phyloP scores from a whole-genome alignment of 2,797 vertebrate species.

The Eulemur coronatus region DNA sequence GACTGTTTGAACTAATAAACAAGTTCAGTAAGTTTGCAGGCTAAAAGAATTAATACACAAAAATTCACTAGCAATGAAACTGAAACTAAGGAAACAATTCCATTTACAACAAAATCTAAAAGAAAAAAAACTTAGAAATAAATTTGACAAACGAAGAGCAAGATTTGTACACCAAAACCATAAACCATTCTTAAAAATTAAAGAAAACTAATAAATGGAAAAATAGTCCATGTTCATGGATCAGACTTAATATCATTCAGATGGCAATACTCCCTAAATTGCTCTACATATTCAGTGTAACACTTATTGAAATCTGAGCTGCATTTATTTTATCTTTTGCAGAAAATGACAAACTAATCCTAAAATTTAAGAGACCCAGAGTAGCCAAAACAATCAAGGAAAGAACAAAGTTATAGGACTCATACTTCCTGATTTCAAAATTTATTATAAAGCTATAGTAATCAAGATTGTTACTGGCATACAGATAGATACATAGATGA shows the following conservation, averaged over 20 bases:
- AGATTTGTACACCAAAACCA: background rate
- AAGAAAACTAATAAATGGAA: background rate
- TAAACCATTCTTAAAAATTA: background rate
- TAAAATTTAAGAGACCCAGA: background rate
- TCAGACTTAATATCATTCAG: background rate
- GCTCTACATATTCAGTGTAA: background rate
- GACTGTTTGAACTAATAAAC: background rate
- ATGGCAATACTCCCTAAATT: background rate
- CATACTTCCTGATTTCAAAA: background rate
- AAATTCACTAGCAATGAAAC: background rate
- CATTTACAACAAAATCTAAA: background rate
- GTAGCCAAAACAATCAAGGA: background rate
- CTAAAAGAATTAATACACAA: background rate
- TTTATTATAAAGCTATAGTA: background rate
- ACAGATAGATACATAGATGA: background rate
- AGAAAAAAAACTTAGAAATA: background rate
- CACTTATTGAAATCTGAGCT: background rate
- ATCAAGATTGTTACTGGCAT: background rate
- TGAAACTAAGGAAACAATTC: background rate
- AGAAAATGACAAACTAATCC: background rate
- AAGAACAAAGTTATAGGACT: background rate
- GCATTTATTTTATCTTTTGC: background rate
- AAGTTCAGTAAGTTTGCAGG: background rate
- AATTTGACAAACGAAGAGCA: background rate
- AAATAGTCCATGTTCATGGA: background rate